Base-by-base conservation (phyloP, 2,888 invertebrate species). In the Sarcophaga subvicina region DNA sequence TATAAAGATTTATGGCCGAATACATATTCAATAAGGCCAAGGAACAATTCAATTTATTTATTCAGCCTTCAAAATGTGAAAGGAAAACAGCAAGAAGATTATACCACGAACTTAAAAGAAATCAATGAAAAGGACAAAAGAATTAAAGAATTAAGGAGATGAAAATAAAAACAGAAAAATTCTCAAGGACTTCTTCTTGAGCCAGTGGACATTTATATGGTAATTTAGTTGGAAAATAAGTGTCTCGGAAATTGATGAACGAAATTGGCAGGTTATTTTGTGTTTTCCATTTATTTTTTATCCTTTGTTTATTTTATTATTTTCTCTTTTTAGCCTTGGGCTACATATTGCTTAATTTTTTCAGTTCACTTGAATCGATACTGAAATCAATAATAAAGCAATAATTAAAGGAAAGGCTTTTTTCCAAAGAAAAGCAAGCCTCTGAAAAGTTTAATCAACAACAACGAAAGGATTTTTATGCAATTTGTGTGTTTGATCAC, bases 251-350 rank as follows among this genome's bases (percentile, higher is more conserved):
- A 75, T 75, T 64, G 22, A 71, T 81, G 67, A 63, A 73, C 60
- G 69, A 75, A 75, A 81, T 75, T 81, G 75, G 49, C 73, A 81
- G 80, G 75, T 73, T 80, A 69, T 73, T 73, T 73, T 73, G 47
- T 22, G 12, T 62, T 63, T 8, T 25, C 17, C 37, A 6, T 37
- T 37, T 37, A 37, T 37, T 37, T 37, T 6, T 1, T 37, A 37
- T 6, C 0, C 6, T 37, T 6, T 37, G 37, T 37, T 37, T 37
- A 37, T 37, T 6, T 37, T 37, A 37, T 37, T 37, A 37, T 37
- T 37, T 37, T 37, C 37, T 6, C 6, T 37, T 5, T 6, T 37
- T 1, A 37, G 6, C 37, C 6, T 37, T 37, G 37, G 37, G 37
- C 37, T 37, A 5, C 6, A 6, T 37, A 37, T 5, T 37, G 6